Evolutionary conservation across 2,888 invertebrate species (phyloP), one percentile per base, ranked within the genome.

Genomic region (Andrena fulva): DNA sequence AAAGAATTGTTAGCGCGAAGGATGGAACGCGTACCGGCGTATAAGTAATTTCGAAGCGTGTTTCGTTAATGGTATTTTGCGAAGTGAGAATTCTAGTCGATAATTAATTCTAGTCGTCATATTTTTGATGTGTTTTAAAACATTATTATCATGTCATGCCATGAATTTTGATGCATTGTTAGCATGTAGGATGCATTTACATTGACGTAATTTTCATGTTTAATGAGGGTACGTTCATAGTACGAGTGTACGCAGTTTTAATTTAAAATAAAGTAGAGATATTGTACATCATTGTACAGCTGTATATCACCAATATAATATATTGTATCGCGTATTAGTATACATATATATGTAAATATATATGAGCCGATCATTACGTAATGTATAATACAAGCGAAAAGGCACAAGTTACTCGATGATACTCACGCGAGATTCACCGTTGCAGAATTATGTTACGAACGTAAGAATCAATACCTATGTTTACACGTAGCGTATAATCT

Each of bases 61-160:
- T 60, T 85, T 85, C 68, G 68, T 20, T 87, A 85, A 78, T 76
- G 62, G 59, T 64, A 82, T 24, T 85, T 83, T 85, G 71, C 71
- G 81, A 87, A 80, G 84, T 90, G 89, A 87, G 85, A 89, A 88
- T 89, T 93, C 93, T 93, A 93, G 93, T 93, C 93, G 85, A 85
- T 89, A 89, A 77, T 86, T 83, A 87, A 90, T 77, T 93, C 93
- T 93, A 93, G 93, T 93, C 93, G 87, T 85, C 83, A 81, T 80
- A 84, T 85, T 77, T 86, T 90, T 91, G 74, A 89, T 84, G 76
- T 77, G 79, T 88, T 87, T 89, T 87, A 81, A 68, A 68, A 63
- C 66, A 63, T 73, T 56, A 29, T 85, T 60, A 48, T 84, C 68
- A 76, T 72, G 72, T 83, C 67, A 81, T 73, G 69, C 33, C 12